A percentile compares a stretch with the other conserved stretches of the same genome.
These are phyloP conservation scores for Oxyteleia sp. DNA, from an alignment of 2,888 invertebrate species.

Conservation along the genomic window DNA sequence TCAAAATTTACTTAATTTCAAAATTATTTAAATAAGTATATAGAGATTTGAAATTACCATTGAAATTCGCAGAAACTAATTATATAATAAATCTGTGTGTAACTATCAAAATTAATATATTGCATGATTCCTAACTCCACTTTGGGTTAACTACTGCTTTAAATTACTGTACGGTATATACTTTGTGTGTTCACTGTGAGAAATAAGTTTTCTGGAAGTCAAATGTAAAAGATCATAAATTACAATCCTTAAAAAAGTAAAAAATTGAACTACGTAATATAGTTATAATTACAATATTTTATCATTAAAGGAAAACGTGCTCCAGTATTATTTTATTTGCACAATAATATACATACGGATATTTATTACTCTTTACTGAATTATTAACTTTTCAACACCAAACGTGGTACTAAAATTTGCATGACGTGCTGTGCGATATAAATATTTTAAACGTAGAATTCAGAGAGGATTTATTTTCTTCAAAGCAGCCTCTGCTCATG, in stretches of 20 bases:
- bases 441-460: conserved; percentile 1
- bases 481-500: neutral
- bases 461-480: neutral
- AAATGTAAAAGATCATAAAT: conserved; percentile 13
- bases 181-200: conserved; percentile 49
- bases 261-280: too few species aligned
- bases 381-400: conserved; percentile 7
- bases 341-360: neutral
- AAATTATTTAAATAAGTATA: conserved; percentile 65
- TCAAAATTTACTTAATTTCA: conserved; percentile 52
- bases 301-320: too few species aligned
- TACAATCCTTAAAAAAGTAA: neutral
- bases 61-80: conserved; percentile 64
- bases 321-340: neutral
- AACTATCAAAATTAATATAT: conserved; percentile 66
- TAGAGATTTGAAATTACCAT: conserved; percentile 41
- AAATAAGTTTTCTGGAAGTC: conserved; percentile 29
- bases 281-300: too few species aligned
- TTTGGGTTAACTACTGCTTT: conserved; percentile 38
- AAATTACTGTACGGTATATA: conserved; percentile 54
- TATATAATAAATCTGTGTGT: conserved; percentile 64
- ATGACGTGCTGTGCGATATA: neutral
- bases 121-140: conserved; percentile 62
- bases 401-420: neutral
- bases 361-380: neutral